Evolutionary conservation across 2,113 vertebrate genomes (phyloP), one percentile per base, ranked within the genome.

Genomic region (Otocyon megalotis): DNA sequence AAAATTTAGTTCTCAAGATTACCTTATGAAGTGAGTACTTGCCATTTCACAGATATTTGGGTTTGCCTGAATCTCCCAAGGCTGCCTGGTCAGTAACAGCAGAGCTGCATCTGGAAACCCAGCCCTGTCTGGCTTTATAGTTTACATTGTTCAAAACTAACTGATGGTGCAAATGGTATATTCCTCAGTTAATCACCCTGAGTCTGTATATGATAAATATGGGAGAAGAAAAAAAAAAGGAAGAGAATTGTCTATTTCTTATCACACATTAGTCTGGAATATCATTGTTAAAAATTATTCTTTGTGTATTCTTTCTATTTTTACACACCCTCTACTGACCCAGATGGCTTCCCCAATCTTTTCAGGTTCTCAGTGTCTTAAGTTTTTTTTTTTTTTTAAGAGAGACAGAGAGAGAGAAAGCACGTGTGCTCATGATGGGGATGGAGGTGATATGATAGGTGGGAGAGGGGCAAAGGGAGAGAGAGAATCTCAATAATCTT

Each of bases 1-100:
- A 83, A 91, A 76, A 79, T 76, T 69, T 83, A 53, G 30, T 76
- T 87, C 71, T 94, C 43, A 50, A 24, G 37, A 67, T 92, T 82
- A 92, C 5, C 58, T 85, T 20, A 63, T 63, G 53, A 82, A 37
- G 22, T 88, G 79, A 14, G 8, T 48, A 19, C 94, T 83, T 62
- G 22, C n/a, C 12, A 58, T 84, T 92, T 90, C 84, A 81, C 69
- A 95, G 17, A 82, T 3, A 67, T 28, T 80, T 93, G 60, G 24
- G 54, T 26, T 37, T 67, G 67, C 81, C 58, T 74, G 15, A 94
- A 28, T 65, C 48, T 28, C 82, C 60, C 9, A 14, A 71, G 35
- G 48, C 9, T 24, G 14, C 22, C 3, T 37, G 56, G 37, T 71
- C 26, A 77, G 16, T 43, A 69, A 81, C 2, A 6, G 30, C 50